These are phyloP conservation scores for Celastrina argiolus DNA, from an alignment of 2,888 invertebrate species.

Conservation along the genomic window DNA sequence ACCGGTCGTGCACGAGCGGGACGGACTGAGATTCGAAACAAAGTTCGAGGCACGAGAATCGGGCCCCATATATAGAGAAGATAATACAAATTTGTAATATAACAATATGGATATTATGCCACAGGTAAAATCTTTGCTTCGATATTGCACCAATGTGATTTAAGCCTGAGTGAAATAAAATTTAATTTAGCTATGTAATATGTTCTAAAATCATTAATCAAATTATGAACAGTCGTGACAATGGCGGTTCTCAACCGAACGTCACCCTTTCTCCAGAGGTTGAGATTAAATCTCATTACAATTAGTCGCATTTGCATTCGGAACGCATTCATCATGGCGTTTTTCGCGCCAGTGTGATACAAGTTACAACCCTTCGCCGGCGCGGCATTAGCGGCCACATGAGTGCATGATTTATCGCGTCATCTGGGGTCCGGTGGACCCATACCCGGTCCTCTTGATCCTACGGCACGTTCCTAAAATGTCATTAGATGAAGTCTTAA, in stretches of 20 bases:
- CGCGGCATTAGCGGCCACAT: constrained; percentile 63
- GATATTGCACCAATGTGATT: too few relatives aligned
- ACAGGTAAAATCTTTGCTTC: too few relatives aligned
- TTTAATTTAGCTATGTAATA: neutral
- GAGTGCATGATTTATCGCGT: constrained; percentile 65
- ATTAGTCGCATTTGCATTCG: constrained; percentile 71
- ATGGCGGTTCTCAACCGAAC: constrained; percentile 22
- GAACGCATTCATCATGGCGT: constrained; percentile 62
- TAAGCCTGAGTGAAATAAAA: too few relatives aligned
- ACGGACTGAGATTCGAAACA: too few relatives aligned
- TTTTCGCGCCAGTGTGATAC: constrained; percentile 47
- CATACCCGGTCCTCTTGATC: constrained; percentile 33
- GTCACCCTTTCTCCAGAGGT: constrained; percentile 35
- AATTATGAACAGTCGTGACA: neutral
- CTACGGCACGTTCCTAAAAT: neutral
- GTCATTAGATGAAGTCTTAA: neutral
- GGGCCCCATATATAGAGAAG: too few relatives aligned
- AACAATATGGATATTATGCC: too few relatives aligned
- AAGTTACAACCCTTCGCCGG: constrained; percentile 38
- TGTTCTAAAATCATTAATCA: neutral
- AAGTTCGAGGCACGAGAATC: too few relatives aligned
- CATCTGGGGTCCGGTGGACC: constrained; percentile 54
- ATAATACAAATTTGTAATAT: too few relatives aligned
- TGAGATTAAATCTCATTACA: constrained; percentile 64
- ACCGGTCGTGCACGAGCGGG: too few relatives aligned